Conservation (phyloP, 2,888 invertebrate species). For the Philopedon plagiatum region DNA sequence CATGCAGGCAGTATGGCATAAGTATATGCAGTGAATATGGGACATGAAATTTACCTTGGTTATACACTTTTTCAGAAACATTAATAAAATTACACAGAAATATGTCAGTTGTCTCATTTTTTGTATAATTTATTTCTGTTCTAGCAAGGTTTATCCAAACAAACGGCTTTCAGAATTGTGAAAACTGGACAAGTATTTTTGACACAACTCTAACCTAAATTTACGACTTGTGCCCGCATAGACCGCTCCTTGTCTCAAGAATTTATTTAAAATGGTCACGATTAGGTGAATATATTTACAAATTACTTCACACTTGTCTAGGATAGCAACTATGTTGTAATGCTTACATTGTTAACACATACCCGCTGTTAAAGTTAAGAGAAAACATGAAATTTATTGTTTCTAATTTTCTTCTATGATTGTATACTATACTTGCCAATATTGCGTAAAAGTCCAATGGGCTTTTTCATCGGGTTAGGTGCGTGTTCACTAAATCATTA, state of each 20-base stretch:
- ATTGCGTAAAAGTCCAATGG: background rate
- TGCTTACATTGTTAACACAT: slow-evolving; percentile 33
- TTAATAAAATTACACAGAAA: too few relatives aligned
- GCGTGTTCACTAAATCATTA: background rate
- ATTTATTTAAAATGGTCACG: slow-evolving; percentile 45
- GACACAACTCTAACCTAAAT: slow-evolving; percentile 24
- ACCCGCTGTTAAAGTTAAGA: slow-evolving; percentile 21
- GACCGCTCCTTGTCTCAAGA: slow-evolving; percentile 39
- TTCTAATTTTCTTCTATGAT: slow-evolving; percentile 6
- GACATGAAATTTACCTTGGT: too few relatives aligned
- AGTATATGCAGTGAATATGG: too few relatives aligned
- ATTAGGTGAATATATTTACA: slow-evolving; percentile 45
- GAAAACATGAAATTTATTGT: slow-evolving; percentile 34
- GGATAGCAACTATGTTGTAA: slow-evolving; percentile 41
- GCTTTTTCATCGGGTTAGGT: background rate
- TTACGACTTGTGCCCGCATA: slow-evolving; percentile 41
- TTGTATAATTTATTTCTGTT: too few relatives aligned
- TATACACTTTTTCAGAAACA: too few relatives aligned
- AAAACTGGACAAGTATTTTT: slow-evolving; percentile 7
- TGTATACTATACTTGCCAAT: slow-evolving; percentile 3
- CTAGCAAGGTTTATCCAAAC: too few relatives aligned
- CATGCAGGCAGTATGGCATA: too few relatives aligned
- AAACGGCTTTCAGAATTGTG: background rate
- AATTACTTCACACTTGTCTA: slow-evolving; percentile 45
- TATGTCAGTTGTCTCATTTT: too few relatives aligned